Evolutionary conservation across 1,140 invertebrate genomes (phyloP), one percentile per base, ranked within the genome.

Genomic region (Pachypeltis micranthus): DNA sequence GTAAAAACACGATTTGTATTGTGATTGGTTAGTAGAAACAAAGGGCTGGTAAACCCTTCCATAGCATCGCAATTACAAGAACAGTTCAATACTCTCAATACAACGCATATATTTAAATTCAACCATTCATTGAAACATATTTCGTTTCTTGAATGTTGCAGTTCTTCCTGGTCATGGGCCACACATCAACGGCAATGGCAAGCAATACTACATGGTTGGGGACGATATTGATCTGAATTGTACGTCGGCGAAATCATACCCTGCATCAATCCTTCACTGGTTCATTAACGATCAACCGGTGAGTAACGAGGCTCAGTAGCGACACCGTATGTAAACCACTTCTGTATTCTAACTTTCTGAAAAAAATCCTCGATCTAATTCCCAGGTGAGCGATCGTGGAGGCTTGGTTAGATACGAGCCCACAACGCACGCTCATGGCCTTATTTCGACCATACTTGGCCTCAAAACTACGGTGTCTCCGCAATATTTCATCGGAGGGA

Each of bases 211-310:
- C 72, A 82, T 87, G 73, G 84, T 83, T 69, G 89, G 88, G 28
- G 88, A 91, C 71, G 82, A 83, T 62, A 80, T 92, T 66, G 84
- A 85, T 71, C 75, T 91, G 63, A 92, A 91, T 75, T 92, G 89
- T 72, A 90, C 87, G 21, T 91, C 88, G 24, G 85, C 83, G 31
- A 86, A 84, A 71, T 90, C 88, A 56, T 84, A 84, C 73, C 88
- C 88, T 24, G 81, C 84, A 26, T 86, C 88, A 10, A 76, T 81
- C 59, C 77, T 91, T 28, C 82, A 83, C 70, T 91, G 87, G 87
- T 89, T 83, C 75, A 86, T 91, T 72, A 90, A 91, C 72, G 86
- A 87, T 65, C 78, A 83, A 69, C 81, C 83, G 80, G 88, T 90
- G 78, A 77, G 77, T 51, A 51, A 4, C n/a, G n/a, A n/a, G n/a